Evolutionary conservation across 2,113 vertebrate genomes (phyloP).

Genomic region (Drymodes brunneopygia): DNA sequence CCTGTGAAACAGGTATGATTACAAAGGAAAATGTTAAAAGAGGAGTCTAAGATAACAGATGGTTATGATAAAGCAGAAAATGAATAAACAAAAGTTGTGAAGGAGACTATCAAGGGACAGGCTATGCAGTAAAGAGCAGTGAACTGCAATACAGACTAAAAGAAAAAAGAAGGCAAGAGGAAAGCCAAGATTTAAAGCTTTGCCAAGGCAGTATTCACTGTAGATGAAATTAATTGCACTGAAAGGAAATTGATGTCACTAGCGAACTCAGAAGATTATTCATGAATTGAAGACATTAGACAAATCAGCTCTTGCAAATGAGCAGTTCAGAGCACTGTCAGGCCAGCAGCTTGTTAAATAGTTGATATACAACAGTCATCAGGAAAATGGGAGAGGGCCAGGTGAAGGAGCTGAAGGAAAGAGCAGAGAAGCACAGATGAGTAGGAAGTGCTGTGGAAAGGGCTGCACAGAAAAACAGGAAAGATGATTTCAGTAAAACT

Average conservation of each 20-base stretch:
- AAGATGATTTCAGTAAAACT: background rate
- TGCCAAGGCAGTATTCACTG: background rate
- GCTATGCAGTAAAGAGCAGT: background rate
- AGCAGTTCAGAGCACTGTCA: background rate
- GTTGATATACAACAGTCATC: background rate
- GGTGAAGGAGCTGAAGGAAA: background rate
- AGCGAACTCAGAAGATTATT: background rate
- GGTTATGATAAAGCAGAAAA: background rate
- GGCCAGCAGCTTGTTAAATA: background rate
- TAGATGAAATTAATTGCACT: background rate
- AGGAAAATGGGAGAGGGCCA: background rate
- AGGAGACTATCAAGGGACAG: background rate
- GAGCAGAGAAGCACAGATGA: background rate
- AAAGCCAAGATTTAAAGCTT: background rate
- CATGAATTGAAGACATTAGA: background rate
- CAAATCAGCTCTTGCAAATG: background rate
- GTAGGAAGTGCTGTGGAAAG: background rate
- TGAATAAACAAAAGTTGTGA: background rate
- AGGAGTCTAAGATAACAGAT: background rate
- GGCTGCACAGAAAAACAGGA: background rate
- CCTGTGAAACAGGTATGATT: background rate
- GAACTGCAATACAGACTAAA: background rate
- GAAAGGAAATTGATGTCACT: background rate
- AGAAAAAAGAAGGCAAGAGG: background rate
- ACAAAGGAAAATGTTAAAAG: background rate